phyloP scores from a whole-genome alignment of 2,797 vertebrate genomes.

The Psittacula derbiana region DNA sequence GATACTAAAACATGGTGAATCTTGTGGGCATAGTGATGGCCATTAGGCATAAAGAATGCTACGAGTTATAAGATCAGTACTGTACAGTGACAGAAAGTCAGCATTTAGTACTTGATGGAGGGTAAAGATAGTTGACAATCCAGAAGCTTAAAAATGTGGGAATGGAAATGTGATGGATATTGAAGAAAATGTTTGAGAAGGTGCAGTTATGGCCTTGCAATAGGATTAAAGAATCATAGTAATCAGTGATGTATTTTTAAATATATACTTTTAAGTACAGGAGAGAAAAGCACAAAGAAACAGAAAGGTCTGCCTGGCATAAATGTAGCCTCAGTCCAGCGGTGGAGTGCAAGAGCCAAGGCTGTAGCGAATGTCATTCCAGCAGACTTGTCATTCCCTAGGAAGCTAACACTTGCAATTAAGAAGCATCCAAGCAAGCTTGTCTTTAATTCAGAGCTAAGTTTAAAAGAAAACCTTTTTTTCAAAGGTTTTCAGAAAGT shows the following conservation, averaged over 20 bases:
- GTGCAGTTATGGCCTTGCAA: conserved; percentile 15
- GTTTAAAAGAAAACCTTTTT: neutral
- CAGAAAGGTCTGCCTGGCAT: neutral
- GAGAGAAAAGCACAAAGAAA: neutral
- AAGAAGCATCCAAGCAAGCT: neutral
- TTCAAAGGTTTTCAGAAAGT: neutral
- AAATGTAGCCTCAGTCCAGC: neutral
- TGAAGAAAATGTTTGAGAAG: neutral
- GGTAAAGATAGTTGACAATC: conserved; percentile 6
- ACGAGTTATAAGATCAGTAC: neutral
- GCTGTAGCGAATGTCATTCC: neutral
- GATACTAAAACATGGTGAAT: neutral
- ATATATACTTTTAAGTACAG: conserved; percentile 34
- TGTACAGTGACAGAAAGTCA: neutral
- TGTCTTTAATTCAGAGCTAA: neutral
- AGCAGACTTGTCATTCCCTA: neutral
- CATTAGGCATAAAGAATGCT: neutral
- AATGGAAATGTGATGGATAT: neutral
- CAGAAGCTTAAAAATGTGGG: neutral
- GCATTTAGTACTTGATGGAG: conserved; percentile 5
- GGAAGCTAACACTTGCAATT: neutral
- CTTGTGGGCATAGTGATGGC: neutral
- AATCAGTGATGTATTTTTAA: conserved; percentile 46
- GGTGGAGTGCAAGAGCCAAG: neutral
- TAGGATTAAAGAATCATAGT: conserved; percentile 37